These are phyloP conservation scores for Oscheius sp. DNA, from an alignment of 2,888 invertebrate species.

Conservation along the genomic window DNA sequence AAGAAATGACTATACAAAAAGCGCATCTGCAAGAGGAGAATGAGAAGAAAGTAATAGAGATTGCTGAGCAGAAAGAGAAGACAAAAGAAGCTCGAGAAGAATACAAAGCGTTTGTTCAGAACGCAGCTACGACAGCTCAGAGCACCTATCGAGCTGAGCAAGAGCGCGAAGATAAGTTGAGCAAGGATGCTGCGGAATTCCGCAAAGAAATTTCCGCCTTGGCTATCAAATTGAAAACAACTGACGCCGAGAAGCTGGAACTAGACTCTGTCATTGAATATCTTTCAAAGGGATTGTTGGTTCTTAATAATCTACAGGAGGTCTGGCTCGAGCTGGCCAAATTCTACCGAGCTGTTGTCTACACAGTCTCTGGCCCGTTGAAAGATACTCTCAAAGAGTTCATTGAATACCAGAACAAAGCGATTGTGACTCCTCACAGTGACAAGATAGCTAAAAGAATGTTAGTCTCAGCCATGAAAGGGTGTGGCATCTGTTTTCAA, in stretches of 20 bases:
- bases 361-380: not conserved
- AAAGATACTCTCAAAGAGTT: not conserved
- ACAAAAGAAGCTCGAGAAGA: not conserved
- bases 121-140: not conserved
- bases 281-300: not conserved
- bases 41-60: not conserved
- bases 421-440: not conserved
- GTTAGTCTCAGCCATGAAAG: not conserved
- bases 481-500: not conserved
- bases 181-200: not conserved
- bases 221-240: not conserved
- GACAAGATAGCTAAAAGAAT: not conserved
- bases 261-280: not conserved
- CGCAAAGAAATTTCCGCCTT: not conserved
- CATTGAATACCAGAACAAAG: not conserved
- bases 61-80: not conserved
- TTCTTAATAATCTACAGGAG: not conserved
- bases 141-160: not conserved
- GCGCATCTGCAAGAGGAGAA: not conserved
- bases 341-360: not conserved
- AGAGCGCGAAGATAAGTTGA: not conserved
- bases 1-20: not conserved
- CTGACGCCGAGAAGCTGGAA: not conserved
- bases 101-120: no score
- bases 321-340: not conserved